These are phyloP conservation scores for Reticulitermes speratus DNA, from an alignment of 1,140 invertebrate species.

Conservation along the genomic window DNA sequence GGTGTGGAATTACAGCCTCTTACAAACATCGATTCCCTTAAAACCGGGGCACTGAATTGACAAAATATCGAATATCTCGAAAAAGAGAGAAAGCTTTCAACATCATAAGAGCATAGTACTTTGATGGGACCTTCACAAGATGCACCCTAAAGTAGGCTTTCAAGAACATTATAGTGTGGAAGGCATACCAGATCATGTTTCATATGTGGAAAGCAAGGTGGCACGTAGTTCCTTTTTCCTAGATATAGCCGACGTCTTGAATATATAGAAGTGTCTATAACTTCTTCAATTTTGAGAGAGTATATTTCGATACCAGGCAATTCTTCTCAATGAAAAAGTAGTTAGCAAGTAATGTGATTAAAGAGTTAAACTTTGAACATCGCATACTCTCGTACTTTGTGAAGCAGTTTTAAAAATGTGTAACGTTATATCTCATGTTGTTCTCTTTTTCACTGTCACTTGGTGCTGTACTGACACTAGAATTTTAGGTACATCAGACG, in stretches of 20 bases:
- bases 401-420: too few relatives aligned
- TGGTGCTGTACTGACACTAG: too few relatives aligned
- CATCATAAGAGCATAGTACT: not conserved
- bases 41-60: not conserved
- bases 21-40: not conserved
- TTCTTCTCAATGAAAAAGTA: too few relatives aligned
- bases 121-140: not conserved
- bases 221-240: not conserved
- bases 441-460: too few relatives aligned
- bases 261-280: not conserved
- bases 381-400: too few relatives aligned
- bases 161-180: not conserved
- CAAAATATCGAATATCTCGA: constrained; percentile 4
- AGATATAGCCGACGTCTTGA: not conserved
- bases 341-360: too few relatives aligned
- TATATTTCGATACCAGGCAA: not conserved
- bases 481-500: too few relatives aligned
- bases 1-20: not conserved
- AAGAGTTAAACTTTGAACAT: too few relatives aligned
- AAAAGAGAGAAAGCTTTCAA: not conserved
- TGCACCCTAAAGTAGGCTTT: not conserved
- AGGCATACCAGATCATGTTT: constrained; percentile 1
- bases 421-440: too few relatives aligned
- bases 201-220: not conserved
- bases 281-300: not conserved